Conservation (phyloP, 2,113 vertebrate genomes). For the Phyllopteryx taeniolatus region DNA sequence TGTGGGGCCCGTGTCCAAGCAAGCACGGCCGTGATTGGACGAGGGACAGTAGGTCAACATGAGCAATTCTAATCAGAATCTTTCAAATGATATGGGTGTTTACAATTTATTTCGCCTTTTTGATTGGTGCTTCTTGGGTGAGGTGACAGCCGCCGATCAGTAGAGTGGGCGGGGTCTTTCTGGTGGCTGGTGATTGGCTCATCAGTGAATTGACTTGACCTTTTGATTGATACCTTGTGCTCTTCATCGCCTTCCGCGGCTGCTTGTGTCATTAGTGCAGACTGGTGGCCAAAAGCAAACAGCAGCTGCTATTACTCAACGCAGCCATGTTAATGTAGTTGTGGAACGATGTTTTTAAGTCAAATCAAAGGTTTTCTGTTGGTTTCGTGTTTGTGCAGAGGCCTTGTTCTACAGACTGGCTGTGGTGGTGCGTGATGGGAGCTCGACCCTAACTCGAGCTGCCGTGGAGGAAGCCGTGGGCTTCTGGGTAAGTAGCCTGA, state of each 20-base stretch:
- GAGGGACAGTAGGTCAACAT: constrained; percentile 1
- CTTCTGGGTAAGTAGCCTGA: constrained; percentile 77
- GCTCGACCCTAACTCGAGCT: constrained; percentile 13
- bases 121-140: background rate
- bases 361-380: background rate
- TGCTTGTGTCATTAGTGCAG: constrained; percentile 38
- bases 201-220: background rate
- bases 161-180: background rate
- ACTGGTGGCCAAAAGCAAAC: constrained; percentile 65
- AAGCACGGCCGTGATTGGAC: background rate
- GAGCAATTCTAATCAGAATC: background rate
- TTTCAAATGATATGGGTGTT: background rate
- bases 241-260: background rate
- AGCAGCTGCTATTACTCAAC: constrained; percentile 45
- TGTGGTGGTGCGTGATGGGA: constrained; percentile 67
- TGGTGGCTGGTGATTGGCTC: constrained; percentile 24
- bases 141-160: constrained; percentile 14
- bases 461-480: constrained; percentile 73
- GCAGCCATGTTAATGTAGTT: background rate
- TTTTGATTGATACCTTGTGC: background rate
- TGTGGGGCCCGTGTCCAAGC: background rate
- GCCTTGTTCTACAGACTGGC: constrained; percentile 81
- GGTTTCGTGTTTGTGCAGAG: constrained; percentile 73
- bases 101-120: background rate
- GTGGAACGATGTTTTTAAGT: constrained; percentile 29